Percentiles rank a stretch among this genome's conserved stretches.
These are phyloP conservation scores for Drosophila malerkotliana DNA, from an alignment of 1,140 invertebrate genomes.

Conservation along the genomic window DNA sequence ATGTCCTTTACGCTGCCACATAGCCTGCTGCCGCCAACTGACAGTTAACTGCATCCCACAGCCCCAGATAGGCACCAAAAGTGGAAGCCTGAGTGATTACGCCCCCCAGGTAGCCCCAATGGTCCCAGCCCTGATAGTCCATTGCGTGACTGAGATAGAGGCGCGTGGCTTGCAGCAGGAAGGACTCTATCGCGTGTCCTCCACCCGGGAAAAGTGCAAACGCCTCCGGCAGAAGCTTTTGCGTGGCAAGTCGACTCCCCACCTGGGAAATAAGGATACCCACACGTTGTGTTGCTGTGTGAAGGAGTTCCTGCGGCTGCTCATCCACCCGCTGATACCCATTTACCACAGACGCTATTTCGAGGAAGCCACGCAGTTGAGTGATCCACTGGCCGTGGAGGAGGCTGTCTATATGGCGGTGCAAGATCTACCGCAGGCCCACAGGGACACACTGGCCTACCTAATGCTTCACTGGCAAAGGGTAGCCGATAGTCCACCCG, in stretches of 20 bases:
- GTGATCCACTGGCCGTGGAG: conserved; percentile 82
- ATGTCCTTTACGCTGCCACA: conserved; percentile 89
- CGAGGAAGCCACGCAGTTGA: conserved; percentile 85
- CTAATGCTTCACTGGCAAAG: conserved; percentile 93
- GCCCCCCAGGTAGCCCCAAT: conserved; percentile 92
- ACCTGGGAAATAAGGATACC: conserved; percentile 89
- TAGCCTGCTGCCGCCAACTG: conserved; percentile 89
- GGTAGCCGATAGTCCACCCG: conserved; percentile 87
- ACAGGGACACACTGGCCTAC: conserved; percentile 94
- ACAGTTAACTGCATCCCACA: conserved; percentile 91
- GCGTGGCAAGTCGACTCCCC: conserved; percentile 89
- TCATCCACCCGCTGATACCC: conserved; percentile 93
- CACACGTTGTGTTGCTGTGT: conserved; percentile 93
- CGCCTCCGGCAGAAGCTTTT: conserved; percentile 92
- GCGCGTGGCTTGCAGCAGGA: conserved; percentile 91
- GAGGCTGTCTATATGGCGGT: conserved; percentile 88
- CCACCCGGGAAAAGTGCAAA: conserved; percentile 92
- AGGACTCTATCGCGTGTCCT: conserved; percentile 96
- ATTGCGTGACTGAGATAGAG: conserved; percentile 97
- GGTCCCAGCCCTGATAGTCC: conserved; percentile 96
- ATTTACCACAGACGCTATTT: conserved; percentile 90
- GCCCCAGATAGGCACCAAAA: conserved; percentile 66
- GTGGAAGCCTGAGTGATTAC: conserved; percentile 92
- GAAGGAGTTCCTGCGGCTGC: conserved; percentile 92
- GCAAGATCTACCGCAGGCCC: conserved; percentile 90